Base-by-base conservation (phyloP, 2,113 vertebrate genomes). In the Indri indri region DNA sequence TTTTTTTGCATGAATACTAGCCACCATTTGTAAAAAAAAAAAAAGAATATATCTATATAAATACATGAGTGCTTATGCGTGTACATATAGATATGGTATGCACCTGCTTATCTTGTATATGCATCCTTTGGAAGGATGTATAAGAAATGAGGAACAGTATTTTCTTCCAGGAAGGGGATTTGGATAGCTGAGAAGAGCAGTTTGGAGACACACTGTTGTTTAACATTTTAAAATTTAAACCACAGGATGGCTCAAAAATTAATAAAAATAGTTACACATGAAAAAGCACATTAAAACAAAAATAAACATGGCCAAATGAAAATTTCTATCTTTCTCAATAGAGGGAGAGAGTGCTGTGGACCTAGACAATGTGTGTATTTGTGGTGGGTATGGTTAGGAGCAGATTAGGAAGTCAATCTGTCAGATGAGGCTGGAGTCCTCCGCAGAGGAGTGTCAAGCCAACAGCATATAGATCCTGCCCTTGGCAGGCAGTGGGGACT, bases 341-440 rank as follows among this genome's bases (percentile, higher is more conserved):
- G 73, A 87, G 76, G 34, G 8, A 18, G 6, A 0, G 22, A 42
- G 45, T 27, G 10, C 63, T 8, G 0, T 7, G 47, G 70, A 2
- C 17, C 76, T n/a, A 25, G 25, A n/a, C 42, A 23, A 52, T 0
- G 7, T 0, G 2, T 1, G 27, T 9, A 16, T 25, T 2, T 16
- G 50, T 10, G 4, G 27, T 1, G 23, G 61, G 65, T 17, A 30
- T 6, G 42, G 73, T 4, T 45, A 91, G 89, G n/a, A 16, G 27
- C 0, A 0, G 1, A 0, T 8, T 9, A 30, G 70, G 37, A 22
- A 54, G 13, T 7, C 27, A 34, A 8, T 23, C 37, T 22, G 40
- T 57, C 34, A 3, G 14, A 12, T 30, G 37, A 50, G 47, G 54
- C 71, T 0, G 2, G 2, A 18, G 37, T n/a, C 14, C 30, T 45